Evolutionary conservation across 2,888 invertebrate genomes (phyloP), one percentile per base, ranked within the genome.

Genomic region (Parasteatoda lunata): DNA sequence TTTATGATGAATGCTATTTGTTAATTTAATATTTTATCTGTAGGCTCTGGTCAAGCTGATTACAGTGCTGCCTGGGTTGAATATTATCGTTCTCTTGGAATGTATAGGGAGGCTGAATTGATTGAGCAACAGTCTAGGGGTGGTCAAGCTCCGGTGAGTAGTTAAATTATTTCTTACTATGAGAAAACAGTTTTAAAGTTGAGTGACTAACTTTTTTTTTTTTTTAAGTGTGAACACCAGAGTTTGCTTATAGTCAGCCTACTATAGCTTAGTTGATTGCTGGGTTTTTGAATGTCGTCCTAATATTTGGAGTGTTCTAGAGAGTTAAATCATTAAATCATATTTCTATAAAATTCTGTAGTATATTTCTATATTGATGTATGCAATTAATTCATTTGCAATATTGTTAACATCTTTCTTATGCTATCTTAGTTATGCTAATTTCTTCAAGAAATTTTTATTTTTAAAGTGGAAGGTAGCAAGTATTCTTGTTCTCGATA

Each of bases 41-140:
- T 70, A 65, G 83, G 68, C 70, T 70, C 72, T 48, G 88, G 83
- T 5, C 83, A 83, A 54, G 96, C 97, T 3, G 99, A 99, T 92
- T 99, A 98, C 93, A 97, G 97, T 48, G 95, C 96, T 84, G 98
- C 98, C 91, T 99, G 99, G 99, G 97, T 97, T 52, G 98, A 98
- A 91, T 99, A 99, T 93, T 99, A 99, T 92, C 94, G 98, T 90
- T 97, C 97, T 71, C 94, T 98, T 91, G 98, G 98, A 5, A 95
- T 98, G 94, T 95, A 96, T 92, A 94, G 96, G 72, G 97, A 99
- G 93, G 98, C 98, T 0, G 97, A 98, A 90, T 95, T 96, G 93
- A 96, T 98, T 88, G 97, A 98, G 91, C 96, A 96, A 45, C 89
- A 89, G 66, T 69, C 88, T 6, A 71, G 88, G 4, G 71, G 77